A percentile compares a stretch with the other conserved stretches of the same genome.
phyloP scores from a whole-genome alignment of 2,113 vertebrate species.

The Siphamia tubifer region DNA sequence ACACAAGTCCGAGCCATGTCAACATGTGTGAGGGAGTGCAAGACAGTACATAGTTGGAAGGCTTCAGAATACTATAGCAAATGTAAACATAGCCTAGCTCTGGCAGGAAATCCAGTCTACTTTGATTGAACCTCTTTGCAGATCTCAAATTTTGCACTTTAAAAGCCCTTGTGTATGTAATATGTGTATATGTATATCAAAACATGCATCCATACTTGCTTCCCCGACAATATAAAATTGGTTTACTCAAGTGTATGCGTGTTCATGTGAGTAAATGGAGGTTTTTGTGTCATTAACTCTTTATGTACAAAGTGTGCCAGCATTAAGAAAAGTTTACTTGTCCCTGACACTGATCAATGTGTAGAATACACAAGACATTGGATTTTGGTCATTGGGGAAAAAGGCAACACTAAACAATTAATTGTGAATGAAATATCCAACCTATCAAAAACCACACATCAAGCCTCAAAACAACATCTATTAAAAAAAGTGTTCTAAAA shows the following conservation, averaged over 20 bases:
- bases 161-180: conserved; percentile 77
- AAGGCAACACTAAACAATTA: conserved; percentile 73
- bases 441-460: conserved; percentile 62
- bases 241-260: conserved; percentile 61
- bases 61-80: conserved; percentile 78
- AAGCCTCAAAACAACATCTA: conserved; percentile 63
- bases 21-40: conserved; percentile 70
- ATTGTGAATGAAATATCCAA: conserved; percentile 64
- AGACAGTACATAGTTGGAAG: conserved; percentile 71
- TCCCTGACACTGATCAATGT: conserved; percentile 75
- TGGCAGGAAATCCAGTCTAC: conserved; percentile 72
- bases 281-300: conserved; percentile 62
- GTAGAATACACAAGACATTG: conserved; percentile 75
- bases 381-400: conserved; percentile 74
- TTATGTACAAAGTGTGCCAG: conserved; percentile 70
- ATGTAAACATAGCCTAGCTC: conserved; percentile 79
- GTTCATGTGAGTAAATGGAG: conserved; percentile 61
- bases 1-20: conserved; percentile 53
- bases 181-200: conserved; percentile 55
- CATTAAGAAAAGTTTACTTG: conserved; percentile 64
- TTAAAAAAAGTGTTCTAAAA: conserved; percentile 58
- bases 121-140: conserved; percentile 65
- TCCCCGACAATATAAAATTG: conserved; percentile 62
- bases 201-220: conserved; percentile 71
- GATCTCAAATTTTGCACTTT: conserved; percentile 68